These are phyloP conservation scores for Thumatha senex DNA, from an alignment of 2,888 invertebrate genomes.

Conservation along the genomic window DNA sequence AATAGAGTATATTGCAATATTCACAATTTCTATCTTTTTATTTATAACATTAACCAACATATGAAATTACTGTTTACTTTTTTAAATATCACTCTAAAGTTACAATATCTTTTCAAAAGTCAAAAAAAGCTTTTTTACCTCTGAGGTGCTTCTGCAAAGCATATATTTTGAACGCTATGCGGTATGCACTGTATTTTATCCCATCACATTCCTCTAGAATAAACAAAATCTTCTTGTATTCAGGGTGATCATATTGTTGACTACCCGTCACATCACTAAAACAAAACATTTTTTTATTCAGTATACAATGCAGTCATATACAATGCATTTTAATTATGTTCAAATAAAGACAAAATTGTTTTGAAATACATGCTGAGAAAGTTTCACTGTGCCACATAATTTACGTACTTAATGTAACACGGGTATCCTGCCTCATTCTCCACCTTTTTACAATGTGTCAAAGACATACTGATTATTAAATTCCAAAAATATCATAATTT, in stretches of 20 bases:
- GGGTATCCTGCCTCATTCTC: conserved; percentile 85
- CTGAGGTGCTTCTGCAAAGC: conserved; percentile 77
- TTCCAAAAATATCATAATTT: conserved; percentile 12
- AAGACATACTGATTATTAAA: conserved; percentile 46
- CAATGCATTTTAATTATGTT: conserved; percentile 1
- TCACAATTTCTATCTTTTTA: no score
- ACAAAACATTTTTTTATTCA: conserved; percentile 28
- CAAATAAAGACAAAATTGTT: conserved; percentile 4
- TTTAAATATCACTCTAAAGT: no score
- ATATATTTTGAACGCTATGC: conserved; percentile 88
- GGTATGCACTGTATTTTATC: conserved; percentile 89
- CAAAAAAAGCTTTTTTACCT: conserved; percentile 66
- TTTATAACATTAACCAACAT: no score
- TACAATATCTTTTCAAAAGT: no score
- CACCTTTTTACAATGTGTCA: conserved; percentile 78
- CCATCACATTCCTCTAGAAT: conserved; percentile 85
- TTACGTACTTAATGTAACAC: conserved; percentile 82
- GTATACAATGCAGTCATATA: no score
- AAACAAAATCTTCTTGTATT: conserved; percentile 82
- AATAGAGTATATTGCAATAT: no score
- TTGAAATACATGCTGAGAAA: conserved; percentile 4
- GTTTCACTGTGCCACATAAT: conserved; percentile 48
- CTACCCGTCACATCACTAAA: conserved; percentile 77
- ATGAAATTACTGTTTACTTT: no score
- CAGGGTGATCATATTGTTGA: conserved; percentile 84